Evolutionary conservation across 64 coral and sea anemone species (phyloP).

Genomic region (Pocillopora verrucosa): DNA sequence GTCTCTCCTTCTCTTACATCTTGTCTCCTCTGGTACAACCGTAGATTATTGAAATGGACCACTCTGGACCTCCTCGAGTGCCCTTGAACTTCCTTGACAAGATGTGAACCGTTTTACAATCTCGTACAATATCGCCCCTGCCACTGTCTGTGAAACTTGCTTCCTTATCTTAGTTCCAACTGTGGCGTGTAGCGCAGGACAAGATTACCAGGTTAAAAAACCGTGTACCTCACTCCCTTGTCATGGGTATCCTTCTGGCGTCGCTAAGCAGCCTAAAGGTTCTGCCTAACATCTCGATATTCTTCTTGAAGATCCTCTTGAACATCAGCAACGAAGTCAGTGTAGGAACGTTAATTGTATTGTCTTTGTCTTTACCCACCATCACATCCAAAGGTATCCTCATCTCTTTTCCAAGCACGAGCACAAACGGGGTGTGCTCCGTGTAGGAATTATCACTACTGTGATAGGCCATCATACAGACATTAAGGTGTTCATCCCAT

Average conservation of each 20-base stretch:
- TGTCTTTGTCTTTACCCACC: too few relatives aligned
- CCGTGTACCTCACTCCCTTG: slow-evolving; percentile 7
- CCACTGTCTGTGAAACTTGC: slow-evolving; percentile 51
- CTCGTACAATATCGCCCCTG: slow-evolving; percentile 34
- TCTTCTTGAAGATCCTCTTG: too few relatives aligned
- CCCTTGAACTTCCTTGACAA: slow-evolving; percentile 13
- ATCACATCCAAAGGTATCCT: too few relatives aligned
- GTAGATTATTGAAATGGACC: slow-evolving; percentile 14
- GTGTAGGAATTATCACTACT: too few relatives aligned
- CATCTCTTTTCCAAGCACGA: too few relatives aligned
- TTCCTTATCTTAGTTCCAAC: slow-evolving; percentile 44
- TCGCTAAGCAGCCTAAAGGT: slow-evolving; percentile 28
- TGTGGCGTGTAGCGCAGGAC: slow-evolving; percentile 35
- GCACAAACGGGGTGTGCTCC: too few relatives aligned
- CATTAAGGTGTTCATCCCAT: too few relatives aligned
- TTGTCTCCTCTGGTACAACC: too few relatives aligned
- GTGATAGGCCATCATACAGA: too few relatives aligned
- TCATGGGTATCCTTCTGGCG: slow-evolving; percentile 46
- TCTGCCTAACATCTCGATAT: neutral
- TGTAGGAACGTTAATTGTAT: too few relatives aligned
- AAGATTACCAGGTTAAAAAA: slow-evolving; percentile 34
- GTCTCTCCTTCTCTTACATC: neutral
- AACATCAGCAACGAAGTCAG: too few relatives aligned
- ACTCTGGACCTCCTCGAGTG: slow-evolving; percentile 16
- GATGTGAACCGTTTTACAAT: slow-evolving; percentile 15